Conservation (phyloP, 1,140 invertebrate species). For the Heliconius nattereri region DNA sequence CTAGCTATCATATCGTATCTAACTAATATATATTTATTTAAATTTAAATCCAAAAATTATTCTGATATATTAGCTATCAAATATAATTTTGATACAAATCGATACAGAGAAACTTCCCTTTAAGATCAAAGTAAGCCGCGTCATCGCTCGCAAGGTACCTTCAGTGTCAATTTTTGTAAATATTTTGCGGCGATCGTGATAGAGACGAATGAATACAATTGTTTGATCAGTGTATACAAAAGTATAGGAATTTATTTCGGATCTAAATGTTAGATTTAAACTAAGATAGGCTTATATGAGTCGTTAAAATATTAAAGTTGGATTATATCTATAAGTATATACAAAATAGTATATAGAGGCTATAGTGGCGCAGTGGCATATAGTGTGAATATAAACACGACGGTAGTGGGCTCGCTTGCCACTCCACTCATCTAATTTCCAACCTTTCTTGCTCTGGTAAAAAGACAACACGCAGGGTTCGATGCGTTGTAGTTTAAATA, state of each 20-base stretch:
- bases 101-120: constrained; percentile 41
- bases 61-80: neutral
- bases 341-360: too few species aligned
- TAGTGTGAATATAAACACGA: too few species aligned
- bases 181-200: constrained; percentile 61
- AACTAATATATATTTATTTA: too few species aligned
- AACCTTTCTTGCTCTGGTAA: too few species aligned
- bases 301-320: constrained; percentile 23
- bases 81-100: neutral
- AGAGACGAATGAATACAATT: constrained; percentile 52
- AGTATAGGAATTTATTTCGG: constrained; percentile 47
- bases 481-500: too few species aligned
- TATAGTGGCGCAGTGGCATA: too few species aligned
- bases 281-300: constrained; percentile 7
- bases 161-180: constrained; percentile 60
- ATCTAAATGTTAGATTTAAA: constrained; percentile 22
- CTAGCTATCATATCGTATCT: too few species aligned
- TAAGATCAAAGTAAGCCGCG: constrained; percentile 61
- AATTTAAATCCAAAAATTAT: too few species aligned
- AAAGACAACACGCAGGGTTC: too few species aligned
- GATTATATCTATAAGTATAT: neutral
- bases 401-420: too few species aligned
- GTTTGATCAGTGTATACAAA: constrained; percentile 53
- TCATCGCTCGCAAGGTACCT: constrained; percentile 41
- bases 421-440: too few species aligned